Conservation (phyloP, 2,797 vertebrate species). For the Macroramphosus scolopax region DNA sequence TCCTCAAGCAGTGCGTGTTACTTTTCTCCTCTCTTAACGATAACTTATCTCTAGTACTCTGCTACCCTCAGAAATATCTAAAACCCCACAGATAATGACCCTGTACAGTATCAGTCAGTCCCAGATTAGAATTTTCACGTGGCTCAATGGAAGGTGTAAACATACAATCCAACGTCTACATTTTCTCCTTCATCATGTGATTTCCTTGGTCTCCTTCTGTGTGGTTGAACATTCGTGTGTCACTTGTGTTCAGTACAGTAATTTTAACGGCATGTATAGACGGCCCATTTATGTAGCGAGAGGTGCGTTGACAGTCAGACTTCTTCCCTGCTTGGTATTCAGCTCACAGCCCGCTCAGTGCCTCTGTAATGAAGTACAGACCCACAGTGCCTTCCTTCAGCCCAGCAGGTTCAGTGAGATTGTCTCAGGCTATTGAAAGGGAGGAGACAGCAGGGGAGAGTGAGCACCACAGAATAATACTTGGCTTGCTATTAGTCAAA, state of each 20-base stretch:
- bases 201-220: conserved; percentile 9
- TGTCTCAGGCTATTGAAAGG: conserved; percentile 40
- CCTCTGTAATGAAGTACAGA: conserved; percentile 62
- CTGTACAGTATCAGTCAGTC: conserved; percentile 33
- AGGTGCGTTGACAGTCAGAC: conserved; percentile 50
- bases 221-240: neutral
- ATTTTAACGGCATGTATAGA: conserved; percentile 26
- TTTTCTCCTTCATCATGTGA: conserved; percentile 5
- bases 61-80: conserved; percentile 51
- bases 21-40: no score
- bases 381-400: conserved; percentile 52
- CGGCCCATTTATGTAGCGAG: conserved; percentile 38
- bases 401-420: conserved; percentile 39
- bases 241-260: neutral
- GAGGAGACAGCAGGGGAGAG: conserved; percentile 21
- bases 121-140: conserved; percentile 56
- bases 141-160: conserved; percentile 46
- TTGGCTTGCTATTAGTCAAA: conserved; percentile 23
- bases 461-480: conserved; percentile 14
- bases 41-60: conserved; percentile 64
- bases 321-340: conserved; percentile 69
- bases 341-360: conserved; percentile 55
- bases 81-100: conserved; percentile 48
- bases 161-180: conserved; percentile 2
- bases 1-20: no score